phyloP scores from a whole-genome alignment of 2,888 invertebrate species.

The Diarsia dahlii region DNA sequence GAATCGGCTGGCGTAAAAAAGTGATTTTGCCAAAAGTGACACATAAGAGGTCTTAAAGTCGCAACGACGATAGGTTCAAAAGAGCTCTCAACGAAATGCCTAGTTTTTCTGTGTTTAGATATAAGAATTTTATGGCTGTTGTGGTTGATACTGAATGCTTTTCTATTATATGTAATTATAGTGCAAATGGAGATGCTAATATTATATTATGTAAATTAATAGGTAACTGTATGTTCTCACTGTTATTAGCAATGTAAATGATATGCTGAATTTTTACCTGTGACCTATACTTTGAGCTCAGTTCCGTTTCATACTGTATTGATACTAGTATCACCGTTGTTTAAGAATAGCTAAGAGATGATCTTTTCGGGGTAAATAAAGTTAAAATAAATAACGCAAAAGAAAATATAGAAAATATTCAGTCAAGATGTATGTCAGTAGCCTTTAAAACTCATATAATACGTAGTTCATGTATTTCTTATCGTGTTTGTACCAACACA shows the following conservation, averaged over 20 bases:
- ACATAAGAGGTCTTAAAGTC: no score
- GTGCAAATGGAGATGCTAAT: slow-evolving; percentile 32
- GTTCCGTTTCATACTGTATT: not conserved
- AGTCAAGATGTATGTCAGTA: slow-evolving; percentile 26
- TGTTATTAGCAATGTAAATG: slow-evolving; percentile 19
- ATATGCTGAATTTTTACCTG: slow-evolving; percentile 1
- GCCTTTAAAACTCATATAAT: slow-evolving; percentile 43
- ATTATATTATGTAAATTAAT: slow-evolving; percentile 12
- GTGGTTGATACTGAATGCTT: slow-evolving; percentile 58
- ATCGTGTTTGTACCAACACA: slow-evolving; percentile 54
- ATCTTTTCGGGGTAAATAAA: slow-evolving; percentile 4
- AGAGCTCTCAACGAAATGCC: not conserved
- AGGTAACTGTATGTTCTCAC: slow-evolving; percentile 17
- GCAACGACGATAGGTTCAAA: no score
- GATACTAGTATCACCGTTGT: not conserved
- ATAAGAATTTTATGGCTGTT: slow-evolving; percentile 53
- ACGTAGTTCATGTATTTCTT: slow-evolving; percentile 41
- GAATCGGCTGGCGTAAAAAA: no score
- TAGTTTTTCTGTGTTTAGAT: slow-evolving; percentile 36
- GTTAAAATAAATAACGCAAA: not conserved
- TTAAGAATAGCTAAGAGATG: not conserved
- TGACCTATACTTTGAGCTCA: not conserved
- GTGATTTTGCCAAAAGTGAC: no score
- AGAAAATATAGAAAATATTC: slow-evolving; percentile 11
- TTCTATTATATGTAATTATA: slow-evolving; percentile 54